phyloP scores from a whole-genome alignment of 2,797 vertebrate species.

The Pseudopleuronectes americanus region DNA sequence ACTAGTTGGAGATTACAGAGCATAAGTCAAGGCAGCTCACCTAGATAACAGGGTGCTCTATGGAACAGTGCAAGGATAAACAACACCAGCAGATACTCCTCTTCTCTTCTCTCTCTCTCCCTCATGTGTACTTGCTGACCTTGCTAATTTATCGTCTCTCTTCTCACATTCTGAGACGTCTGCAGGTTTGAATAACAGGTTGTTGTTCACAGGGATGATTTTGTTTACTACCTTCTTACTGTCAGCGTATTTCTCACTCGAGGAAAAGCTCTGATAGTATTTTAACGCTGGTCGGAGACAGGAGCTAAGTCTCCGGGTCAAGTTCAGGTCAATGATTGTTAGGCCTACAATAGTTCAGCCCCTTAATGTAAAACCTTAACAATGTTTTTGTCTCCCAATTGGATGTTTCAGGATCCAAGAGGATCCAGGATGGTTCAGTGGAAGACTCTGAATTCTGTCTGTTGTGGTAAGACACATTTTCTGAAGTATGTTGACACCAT shows the following conservation, averaged over 20 bases:
- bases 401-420: slow-evolving; percentile 87
- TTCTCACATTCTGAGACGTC: slow-evolving; percentile 18
- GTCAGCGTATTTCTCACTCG: slow-evolving; percentile 8
- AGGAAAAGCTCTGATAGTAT: slow-evolving; percentile 28
- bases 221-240: slow-evolving; percentile 43
- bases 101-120: not conserved
- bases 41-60: slow-evolving; percentile 79
- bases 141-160: slow-evolving; percentile 28
- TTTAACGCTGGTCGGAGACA: slow-evolving; percentile 27
- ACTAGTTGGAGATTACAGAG: slow-evolving; percentile 78
- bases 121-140: slow-evolving; percentile 15
- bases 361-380: not conserved
- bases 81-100: slow-evolving; percentile 67
- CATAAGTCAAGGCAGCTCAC: slow-evolving; percentile 71
- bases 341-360: not conserved
- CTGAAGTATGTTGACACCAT: not conserved
- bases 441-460: slow-evolving; percentile 86
- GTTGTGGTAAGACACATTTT: slow-evolving; percentile 86
- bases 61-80: slow-evolving; percentile 70
- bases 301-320: slow-evolving; percentile 30
- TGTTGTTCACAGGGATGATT: slow-evolving; percentile 25
- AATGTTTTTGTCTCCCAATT: not conserved
- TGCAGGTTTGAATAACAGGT: slow-evolving; percentile 31
- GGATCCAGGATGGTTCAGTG: slow-evolving; percentile 94
- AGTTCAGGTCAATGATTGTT: slow-evolving; percentile 30